A percentile compares a stretch with the other conserved stretches of the same genome.
These are phyloP conservation scores for Malurus cyaneus DNA, from an alignment of 2,113 vertebrate species.

Conservation along the genomic window DNA sequence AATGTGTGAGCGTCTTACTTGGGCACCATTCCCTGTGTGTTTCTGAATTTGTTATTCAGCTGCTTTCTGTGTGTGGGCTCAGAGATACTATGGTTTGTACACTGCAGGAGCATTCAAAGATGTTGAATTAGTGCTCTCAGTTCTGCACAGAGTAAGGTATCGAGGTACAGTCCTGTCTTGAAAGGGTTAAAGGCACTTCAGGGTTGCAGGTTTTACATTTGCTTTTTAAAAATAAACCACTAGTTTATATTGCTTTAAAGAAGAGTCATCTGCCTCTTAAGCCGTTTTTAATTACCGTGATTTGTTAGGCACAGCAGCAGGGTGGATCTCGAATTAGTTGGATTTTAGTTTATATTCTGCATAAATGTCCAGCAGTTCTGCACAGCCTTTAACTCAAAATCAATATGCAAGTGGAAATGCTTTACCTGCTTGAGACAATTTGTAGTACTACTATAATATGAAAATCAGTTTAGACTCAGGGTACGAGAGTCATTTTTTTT, in stretches of 20 bases:
- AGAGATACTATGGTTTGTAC: neutral
- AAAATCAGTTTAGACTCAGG: neutral
- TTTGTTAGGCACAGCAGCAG: neutral
- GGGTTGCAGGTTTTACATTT: neutral
- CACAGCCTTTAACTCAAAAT: neutral
- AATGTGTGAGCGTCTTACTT: neutral
- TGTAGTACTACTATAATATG: neutral
- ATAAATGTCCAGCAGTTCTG: neutral
- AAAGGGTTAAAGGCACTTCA: neutral
- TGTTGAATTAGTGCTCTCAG: neutral
- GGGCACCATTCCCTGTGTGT: neutral
- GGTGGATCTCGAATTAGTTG: neutral
- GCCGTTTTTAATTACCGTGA: neutral
- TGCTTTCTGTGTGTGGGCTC: neutral
- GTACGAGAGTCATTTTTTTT: neutral
- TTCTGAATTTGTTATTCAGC: neutral
- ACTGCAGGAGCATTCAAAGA: neutral
- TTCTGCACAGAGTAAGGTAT: neutral
- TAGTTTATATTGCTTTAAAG: neutral
- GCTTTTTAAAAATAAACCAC: neutral
- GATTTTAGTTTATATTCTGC: neutral
- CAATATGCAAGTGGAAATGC: neutral
- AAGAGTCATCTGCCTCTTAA: neutral
- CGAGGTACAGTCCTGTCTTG: neutral
- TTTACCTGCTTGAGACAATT: neutral